A percentile compares a stretch with the other conserved stretches of the same genome.
These are phyloP conservation scores for Gastrophysa polygoni DNA, from an alignment of 2,888 invertebrate genomes.

Conservation along the genomic window DNA sequence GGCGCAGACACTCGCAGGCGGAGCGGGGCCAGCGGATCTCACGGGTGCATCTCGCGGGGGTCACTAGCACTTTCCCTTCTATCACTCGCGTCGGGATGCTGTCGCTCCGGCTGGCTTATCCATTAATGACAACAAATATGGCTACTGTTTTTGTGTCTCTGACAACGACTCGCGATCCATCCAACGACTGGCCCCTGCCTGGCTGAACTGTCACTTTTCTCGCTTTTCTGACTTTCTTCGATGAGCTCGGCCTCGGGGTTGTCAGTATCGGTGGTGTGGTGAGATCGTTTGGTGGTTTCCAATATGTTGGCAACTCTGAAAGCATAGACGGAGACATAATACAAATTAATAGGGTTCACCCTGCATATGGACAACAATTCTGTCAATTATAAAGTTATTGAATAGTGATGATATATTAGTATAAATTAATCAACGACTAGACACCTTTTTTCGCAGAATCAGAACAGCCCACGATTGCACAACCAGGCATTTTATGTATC, in stretches of 20 bases:
- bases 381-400: too few relatives aligned
- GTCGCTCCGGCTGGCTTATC: constrained; percentile 61
- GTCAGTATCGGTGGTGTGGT: constrained; percentile 22
- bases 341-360: background rate
- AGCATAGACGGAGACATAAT: background rate
- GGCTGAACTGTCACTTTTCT: constrained; percentile 37
- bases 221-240: background rate
- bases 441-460: too few relatives aligned
- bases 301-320: background rate
- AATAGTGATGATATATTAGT: too few relatives aligned
- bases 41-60: constrained; percentile 27
- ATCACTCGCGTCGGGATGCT: constrained; percentile 39
- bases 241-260: background rate
- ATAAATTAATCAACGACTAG: too few relatives aligned
- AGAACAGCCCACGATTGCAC: too few relatives aligned
- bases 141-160: constrained; percentile 58
- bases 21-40: constrained; percentile 34
- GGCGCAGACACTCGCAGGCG: constrained; percentile 34
- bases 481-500: too few relatives aligned
- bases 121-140: constrained; percentile 83
- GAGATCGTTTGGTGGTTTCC: constrained; percentile 9
- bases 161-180: constrained; percentile 31
- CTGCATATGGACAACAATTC: too few relatives aligned
- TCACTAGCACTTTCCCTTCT: constrained; percentile 32
- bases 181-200: constrained; percentile 45